Percentiles rank a stretch among this genome's conserved stretches.
phyloP scores from a whole-genome alignment of 2,113 vertebrate genomes.

The Coreoperca whiteheadi region DNA sequence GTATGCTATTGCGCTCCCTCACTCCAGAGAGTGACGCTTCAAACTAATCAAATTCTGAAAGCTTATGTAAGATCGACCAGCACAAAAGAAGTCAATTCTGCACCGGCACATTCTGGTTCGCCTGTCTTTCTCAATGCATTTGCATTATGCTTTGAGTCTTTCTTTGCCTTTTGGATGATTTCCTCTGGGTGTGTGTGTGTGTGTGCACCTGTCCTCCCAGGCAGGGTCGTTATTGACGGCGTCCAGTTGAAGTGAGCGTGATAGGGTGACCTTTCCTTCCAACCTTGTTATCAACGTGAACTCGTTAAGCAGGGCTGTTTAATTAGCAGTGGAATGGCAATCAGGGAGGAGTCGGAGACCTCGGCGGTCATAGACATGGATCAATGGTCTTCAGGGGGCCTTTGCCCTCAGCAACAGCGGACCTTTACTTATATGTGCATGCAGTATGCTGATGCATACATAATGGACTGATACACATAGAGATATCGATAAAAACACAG shows the following conservation, averaged over 20 bases:
- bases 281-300: constrained; percentile 70
- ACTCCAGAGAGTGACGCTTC: background rate
- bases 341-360: constrained; percentile 62
- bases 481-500: background rate
- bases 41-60: constrained; percentile 27
- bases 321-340: constrained; percentile 74
- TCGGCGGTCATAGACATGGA: constrained; percentile 63
- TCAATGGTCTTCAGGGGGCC: constrained; percentile 74
- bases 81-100: constrained; percentile 31
- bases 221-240: constrained; percentile 55
- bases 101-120: constrained; percentile 2
- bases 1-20: background rate
- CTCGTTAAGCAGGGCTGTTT: constrained; percentile 76
- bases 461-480: background rate
- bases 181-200: constrained; percentile 16
- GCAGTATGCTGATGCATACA: background rate
- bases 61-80: background rate
- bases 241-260: constrained; percentile 55
- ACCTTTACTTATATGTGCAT: constrained; percentile 24
- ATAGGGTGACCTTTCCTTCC: constrained; percentile 75
- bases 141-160: background rate
- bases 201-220: constrained; percentile 45
- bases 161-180: constrained; percentile 31
- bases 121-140: background rate
- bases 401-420: constrained; percentile 30